phyloP scores from a whole-genome alignment of 2,888 invertebrate genomes.

The Aromia moschata region DNA sequence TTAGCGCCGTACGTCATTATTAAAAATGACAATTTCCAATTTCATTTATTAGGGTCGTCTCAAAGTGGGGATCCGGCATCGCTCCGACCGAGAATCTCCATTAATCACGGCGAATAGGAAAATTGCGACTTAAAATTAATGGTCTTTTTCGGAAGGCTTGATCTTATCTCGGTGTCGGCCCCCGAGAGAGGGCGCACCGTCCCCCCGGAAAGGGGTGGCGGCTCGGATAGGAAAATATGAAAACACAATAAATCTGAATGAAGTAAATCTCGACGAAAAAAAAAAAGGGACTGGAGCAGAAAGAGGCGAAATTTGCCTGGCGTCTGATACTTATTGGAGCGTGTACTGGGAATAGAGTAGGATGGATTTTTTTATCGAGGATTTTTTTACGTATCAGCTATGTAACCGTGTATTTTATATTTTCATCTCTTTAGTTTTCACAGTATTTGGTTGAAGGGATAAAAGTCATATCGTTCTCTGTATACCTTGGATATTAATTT shows the following conservation, averaged over 20 bases:
- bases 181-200: constrained; percentile 11
- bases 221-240: constrained; percentile 20
- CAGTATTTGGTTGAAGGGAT: too few relatives aligned
- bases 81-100: constrained; percentile 26
- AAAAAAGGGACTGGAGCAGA: neutral
- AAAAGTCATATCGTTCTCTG: too few relatives aligned
- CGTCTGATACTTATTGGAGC: too few relatives aligned
- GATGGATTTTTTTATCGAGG: too few relatives aligned
- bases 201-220: constrained; percentile 2
- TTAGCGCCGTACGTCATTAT: constrained; percentile 8
- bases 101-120: constrained; percentile 38
- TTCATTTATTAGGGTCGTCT: constrained; percentile 21
- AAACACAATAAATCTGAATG: constrained; percentile 27
- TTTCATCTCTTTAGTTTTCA: too few relatives aligned
- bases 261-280: constrained; percentile 18
- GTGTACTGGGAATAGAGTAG: too few relatives aligned
- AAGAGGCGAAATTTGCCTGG: neutral
- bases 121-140: constrained; percentile 36
- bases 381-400: too few relatives aligned
- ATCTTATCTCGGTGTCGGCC: constrained; percentile 29
- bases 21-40: constrained; percentile 26
- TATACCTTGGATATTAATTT: too few relatives aligned
- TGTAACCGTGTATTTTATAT: too few relatives aligned
- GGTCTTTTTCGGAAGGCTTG: constrained; percentile 30
- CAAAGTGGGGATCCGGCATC: constrained; percentile 14